These are phyloP conservation scores for Arbacia lixula DNA, from an alignment of 53 echinoderm and acorn worm species.

Conservation along the genomic window DNA sequence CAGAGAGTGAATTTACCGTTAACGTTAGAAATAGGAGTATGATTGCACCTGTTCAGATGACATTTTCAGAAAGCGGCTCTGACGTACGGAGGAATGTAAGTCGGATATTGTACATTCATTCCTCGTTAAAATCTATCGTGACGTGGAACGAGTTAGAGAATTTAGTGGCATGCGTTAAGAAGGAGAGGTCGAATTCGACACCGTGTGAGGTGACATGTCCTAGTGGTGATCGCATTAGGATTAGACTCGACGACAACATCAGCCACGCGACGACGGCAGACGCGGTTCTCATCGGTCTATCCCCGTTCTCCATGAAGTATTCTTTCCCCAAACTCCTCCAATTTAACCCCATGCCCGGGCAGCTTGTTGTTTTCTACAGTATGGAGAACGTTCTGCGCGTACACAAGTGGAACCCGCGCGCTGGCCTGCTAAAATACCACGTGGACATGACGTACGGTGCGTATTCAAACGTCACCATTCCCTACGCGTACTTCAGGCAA, in stretches of 20 bases:
- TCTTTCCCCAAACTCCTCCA: slow-evolving; percentile 39
- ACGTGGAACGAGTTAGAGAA: slow-evolving; percentile 47
- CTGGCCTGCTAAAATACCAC: slow-evolving; percentile 61
- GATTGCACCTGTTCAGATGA: background rate
- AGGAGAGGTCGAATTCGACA: slow-evolving; percentile 1
- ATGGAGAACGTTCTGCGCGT: slow-evolving; percentile 78
- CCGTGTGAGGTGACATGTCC: slow-evolving; percentile 34
- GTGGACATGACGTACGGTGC: slow-evolving; percentile 73
- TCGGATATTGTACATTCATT: slow-evolving; percentile 21
- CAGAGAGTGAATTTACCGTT: too few relatives aligned
- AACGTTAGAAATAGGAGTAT: background rate
- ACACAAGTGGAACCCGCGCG: slow-evolving; percentile 73
- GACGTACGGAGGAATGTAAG: background rate
- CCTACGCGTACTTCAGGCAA: slow-evolving; percentile 76
- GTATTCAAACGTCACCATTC: slow-evolving; percentile 66
- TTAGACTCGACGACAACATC: slow-evolving; percentile 18
- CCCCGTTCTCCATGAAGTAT: slow-evolving; percentile 69
- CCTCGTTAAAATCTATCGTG: background rate
- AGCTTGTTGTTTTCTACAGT: slow-evolving; percentile 74
- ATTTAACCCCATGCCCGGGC: slow-evolving; percentile 34
- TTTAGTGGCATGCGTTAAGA: slow-evolving; percentile 14
- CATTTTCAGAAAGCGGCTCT: background rate
- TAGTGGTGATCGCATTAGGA: slow-evolving; percentile 3
- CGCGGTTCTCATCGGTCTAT: slow-evolving; percentile 72
- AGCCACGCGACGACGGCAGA: slow-evolving; percentile 50